Conservation (phyloP, 1,140 invertebrate species). For the Zaprionus kolodkinae region DNA sequence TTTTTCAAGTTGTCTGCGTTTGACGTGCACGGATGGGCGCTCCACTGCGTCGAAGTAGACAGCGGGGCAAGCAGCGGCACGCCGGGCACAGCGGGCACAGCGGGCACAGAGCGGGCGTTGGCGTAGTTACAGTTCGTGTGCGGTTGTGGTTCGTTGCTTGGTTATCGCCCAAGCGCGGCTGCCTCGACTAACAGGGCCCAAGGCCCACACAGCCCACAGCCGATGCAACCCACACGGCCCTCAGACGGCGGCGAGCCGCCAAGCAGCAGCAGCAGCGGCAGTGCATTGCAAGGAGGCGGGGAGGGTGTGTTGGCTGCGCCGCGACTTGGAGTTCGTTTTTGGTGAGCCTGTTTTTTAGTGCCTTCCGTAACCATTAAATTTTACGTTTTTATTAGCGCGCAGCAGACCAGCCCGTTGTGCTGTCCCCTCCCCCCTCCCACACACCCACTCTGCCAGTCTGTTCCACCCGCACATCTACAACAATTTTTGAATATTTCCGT, state of each 20-base stretch:
- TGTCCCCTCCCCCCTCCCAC: not conserved
- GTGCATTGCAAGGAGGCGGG: not conserved
- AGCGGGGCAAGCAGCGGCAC: too few species aligned
- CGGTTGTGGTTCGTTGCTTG: slow-evolving; percentile 81
- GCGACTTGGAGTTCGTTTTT: slow-evolving; percentile 64
- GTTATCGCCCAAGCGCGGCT: slow-evolving; percentile 64
- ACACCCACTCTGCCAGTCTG: not conserved
- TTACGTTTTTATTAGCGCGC: slow-evolving; percentile 82
- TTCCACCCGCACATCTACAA: slow-evolving; percentile 45
- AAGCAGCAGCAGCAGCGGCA: slow-evolving; percentile 1
- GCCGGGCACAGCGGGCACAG: too few species aligned
- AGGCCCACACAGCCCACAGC: not conserved
- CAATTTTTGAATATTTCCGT: slow-evolving; percentile 82
- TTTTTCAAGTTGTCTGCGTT: slow-evolving; percentile 83
- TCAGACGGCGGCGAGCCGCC: slow-evolving; percentile 25
- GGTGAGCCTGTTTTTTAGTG: slow-evolving; percentile 82
- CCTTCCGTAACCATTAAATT: slow-evolving; percentile 83
- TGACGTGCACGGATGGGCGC: slow-evolving; percentile 79
- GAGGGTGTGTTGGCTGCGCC: not conserved
- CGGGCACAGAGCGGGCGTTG: slow-evolving; percentile 39
- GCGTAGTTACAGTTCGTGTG: slow-evolving; percentile 76
- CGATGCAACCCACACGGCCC: slow-evolving; percentile 36
- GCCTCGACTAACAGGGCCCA: slow-evolving; percentile 14
- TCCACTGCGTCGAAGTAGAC: slow-evolving; percentile 64
- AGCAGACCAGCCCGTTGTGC: slow-evolving; percentile 36